phyloP scores from a whole-genome alignment of 64 coral and sea anemone genomes.

The Catalaphyllia jardinei region DNA sequence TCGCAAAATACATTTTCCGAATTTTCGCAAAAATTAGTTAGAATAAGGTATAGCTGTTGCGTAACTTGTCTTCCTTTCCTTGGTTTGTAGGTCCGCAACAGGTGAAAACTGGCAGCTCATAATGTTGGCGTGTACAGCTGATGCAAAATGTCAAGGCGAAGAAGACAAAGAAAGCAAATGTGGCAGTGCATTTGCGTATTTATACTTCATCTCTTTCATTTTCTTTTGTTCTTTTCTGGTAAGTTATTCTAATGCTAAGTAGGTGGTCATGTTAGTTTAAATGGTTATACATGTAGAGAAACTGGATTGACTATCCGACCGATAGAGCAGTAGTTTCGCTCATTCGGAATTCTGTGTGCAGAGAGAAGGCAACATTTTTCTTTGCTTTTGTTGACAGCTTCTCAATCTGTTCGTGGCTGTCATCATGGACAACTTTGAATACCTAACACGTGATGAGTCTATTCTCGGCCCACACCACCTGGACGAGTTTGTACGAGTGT shows the following conservation, averaged over 20 bases:
- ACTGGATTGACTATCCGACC: not conserved
- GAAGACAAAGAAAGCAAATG: slow-evolving; percentile 24
- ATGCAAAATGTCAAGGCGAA: slow-evolving; percentile 49
- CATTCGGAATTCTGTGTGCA: not conserved
- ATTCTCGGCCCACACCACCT: slow-evolving; percentile 99
- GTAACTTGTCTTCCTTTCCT: not conserved
- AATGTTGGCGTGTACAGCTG: slow-evolving; percentile 55
- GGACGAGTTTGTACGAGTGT: slow-evolving; percentile 96
- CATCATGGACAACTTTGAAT: slow-evolving; percentile 99
- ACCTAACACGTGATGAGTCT: slow-evolving; percentile 94
- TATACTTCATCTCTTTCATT: slow-evolving; percentile 96
- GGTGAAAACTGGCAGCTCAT: slow-evolving; percentile 93
- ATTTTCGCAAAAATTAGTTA: not conserved
- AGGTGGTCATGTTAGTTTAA: no score
- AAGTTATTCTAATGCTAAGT: not conserved
- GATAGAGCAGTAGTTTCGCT: not conserved
- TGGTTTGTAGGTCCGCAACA: slow-evolving; percentile 58
- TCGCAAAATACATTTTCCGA: no score
- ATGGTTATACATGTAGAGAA: no score
- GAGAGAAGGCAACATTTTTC: not conserved
- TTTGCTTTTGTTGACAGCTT: slow-evolving; percentile 59
- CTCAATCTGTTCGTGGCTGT: slow-evolving; percentile 97
- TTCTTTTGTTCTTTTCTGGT: slow-evolving; percentile 99
- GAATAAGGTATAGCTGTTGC: not conserved
- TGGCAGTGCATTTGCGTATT: slow-evolving; percentile 75